These are phyloP conservation scores for Drosophila arawakana DNA, from an alignment of 1,140 invertebrate species.

Conservation along the genomic window DNA sequence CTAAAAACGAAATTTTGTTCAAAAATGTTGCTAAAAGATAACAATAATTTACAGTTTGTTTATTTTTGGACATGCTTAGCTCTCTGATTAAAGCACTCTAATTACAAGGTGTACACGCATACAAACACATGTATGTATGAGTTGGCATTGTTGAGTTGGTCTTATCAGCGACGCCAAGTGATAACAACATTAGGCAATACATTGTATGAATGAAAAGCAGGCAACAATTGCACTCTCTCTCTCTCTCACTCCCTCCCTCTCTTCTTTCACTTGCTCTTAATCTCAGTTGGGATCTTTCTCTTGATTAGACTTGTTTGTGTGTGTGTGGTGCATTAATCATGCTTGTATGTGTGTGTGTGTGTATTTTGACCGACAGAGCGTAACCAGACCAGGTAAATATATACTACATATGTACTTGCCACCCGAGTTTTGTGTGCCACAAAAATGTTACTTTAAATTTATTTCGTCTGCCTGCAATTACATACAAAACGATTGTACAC, in stretches of 20 bases:
- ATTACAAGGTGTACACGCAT: constrained; percentile 3
- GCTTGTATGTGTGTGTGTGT: neutral
- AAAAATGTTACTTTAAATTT: constrained; percentile 54
- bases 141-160: neutral
- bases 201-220: constrained; percentile 18
- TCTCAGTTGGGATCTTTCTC: neutral
- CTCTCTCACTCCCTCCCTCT: neutral
- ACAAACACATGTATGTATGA: too few species aligned
- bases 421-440: constrained; percentile 55
- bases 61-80: constrained; percentile 37
- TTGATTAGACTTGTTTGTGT: constrained; percentile 9
- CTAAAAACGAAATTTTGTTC: constrained; percentile 3
- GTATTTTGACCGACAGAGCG: constrained; percentile 73
- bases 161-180: constrained; percentile 36
- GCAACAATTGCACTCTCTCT: neutral
- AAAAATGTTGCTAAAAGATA: constrained; percentile 13
- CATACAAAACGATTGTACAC: constrained; percentile 1
- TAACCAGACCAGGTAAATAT: constrained; percentile 70
- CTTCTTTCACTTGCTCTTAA: neutral
- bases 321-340: constrained; percentile 46
- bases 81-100: neutral
- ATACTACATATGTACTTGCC: constrained; percentile 11
- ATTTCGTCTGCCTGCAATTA: constrained; percentile 65
- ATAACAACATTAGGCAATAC: constrained; percentile 44
- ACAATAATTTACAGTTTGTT: constrained; percentile 37